Evolutionary conservation across 2,113 vertebrate genomes (phyloP), one percentile per base, ranked within the genome.

Genomic region (Ceyx cyanopectus): DNA sequence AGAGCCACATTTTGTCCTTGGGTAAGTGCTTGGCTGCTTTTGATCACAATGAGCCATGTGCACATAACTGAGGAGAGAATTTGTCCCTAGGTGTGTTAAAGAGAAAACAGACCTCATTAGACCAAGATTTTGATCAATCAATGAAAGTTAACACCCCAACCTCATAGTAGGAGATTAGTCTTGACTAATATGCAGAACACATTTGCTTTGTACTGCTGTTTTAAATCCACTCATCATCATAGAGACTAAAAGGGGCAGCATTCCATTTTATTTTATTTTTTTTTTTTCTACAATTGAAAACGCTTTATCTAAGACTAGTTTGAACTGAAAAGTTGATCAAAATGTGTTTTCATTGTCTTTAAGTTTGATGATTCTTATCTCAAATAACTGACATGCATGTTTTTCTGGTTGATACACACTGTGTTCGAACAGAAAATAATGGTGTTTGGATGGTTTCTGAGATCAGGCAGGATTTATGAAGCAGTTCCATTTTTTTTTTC

Each of bases 371-470:
- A 96, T 97, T 88, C 89, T 94, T 93, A 82, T 96, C 95, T 97
- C 85, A 94, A 51, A 95, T 95, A 94, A 96, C 29, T 95, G 82
- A 97, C 66, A 69, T 95, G 94, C 83, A 84, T 97, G 96, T 97
- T 96, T 93, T 97, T 97, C 96, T 97, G 97, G 97, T 98, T 97
- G 95, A 95, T 96, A 95, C 96, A 97, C 87, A 26, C 85, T 92
- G 96, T 98, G 93, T 97, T 96, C 89, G 87, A 97, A 97, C 97
- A 97, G 97, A 97, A 97, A 92, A 88, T 95, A 86, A 72, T 91
- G 9, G 75, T 97, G 94, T 94, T 97, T 96, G 97, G 95, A 83
- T 97, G 96, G 93, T 94, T 97, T 97, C 95, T 97, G 97, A 96
- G 97, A 97, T 97, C 95, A 94, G 93, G 92, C 61, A 61, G 67